phyloP scores from a whole-genome alignment of 2,888 invertebrate species.

The Dynastes maya region DNA sequence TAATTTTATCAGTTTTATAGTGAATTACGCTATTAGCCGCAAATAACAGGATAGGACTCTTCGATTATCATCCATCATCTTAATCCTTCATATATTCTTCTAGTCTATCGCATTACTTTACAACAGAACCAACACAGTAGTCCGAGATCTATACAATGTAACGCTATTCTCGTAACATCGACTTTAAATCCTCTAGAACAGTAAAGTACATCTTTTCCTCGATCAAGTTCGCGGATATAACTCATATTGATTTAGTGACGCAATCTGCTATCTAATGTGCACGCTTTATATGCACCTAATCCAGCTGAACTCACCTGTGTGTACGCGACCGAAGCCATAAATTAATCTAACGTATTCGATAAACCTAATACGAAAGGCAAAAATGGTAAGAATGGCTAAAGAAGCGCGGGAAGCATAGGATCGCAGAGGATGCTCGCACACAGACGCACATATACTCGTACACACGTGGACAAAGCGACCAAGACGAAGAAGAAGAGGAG shows the following conservation, averaged over 20 bases:
- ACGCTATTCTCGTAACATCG: no score
- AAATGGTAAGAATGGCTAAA: background rate
- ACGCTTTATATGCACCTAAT: constrained; percentile 4
- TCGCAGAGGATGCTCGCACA: background rate
- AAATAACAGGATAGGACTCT: no score
- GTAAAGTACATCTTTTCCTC: no score
- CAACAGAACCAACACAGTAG: no score
- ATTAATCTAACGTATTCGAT: constrained; percentile 17
- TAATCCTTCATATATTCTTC: no score
- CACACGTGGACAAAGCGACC: constrained; percentile 7
- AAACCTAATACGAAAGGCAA: constrained; percentile 13
- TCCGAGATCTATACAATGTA: no score
- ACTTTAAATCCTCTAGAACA: no score
- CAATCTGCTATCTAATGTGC: background rate
- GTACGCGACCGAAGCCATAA: background rate
- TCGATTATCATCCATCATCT: no score
- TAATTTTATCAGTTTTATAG: no score
- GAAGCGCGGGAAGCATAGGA: background rate
- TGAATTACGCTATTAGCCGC: no score
- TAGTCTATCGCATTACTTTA: no score
- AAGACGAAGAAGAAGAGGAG: background rate
- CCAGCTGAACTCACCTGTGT: constrained; percentile 5
- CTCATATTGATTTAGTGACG: constrained; percentile 7
- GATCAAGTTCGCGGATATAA: background rate
- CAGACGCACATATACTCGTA: background rate